Evolutionary conservation across 2,113 vertebrate species (phyloP).

Genomic region (Oreochromis aureus): DNA sequence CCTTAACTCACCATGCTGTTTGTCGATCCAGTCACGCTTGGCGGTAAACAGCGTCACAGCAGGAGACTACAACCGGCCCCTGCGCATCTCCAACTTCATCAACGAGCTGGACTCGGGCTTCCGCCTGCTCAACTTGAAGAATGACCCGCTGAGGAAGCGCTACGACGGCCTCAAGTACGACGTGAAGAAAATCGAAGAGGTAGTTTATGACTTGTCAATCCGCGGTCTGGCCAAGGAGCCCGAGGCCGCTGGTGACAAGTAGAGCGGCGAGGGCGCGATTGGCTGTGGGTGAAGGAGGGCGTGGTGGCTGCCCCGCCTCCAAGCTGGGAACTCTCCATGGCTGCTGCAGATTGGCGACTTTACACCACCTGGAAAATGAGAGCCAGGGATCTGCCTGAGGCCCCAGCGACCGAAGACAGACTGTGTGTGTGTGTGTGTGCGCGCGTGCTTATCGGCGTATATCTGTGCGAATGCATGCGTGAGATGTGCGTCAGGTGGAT

Average conservation of each 20-base stretch:
- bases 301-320: background rate
- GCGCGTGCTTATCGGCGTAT: background rate
- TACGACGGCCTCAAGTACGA: constrained; percentile 98
- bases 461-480: background rate
- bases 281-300: constrained; percentile 18
- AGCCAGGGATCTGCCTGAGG: constrained; percentile 24
- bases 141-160: constrained; percentile 93
- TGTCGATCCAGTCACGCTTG: constrained; percentile 78
- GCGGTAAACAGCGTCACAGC: constrained; percentile 97
- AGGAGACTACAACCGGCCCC: constrained; percentile 88
- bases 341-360: constrained; percentile 33
- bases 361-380: background rate
- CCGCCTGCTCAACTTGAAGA: constrained; percentile 96
- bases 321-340: constrained; percentile 24
- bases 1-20: background rate
- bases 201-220: constrained; percentile 96
- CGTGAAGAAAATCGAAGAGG: constrained; percentile 98
- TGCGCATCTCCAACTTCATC: constrained; percentile 95
- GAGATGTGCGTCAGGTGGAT: background rate
- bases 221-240: constrained; percentile 87
- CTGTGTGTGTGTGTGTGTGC: background rate
- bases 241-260: constrained; percentile 70
- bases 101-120: constrained; percentile 97
- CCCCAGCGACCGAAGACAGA: constrained; percentile 35
- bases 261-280: background rate